A percentile compares a stretch with the other conserved stretches of the same genome.
Evolutionary conservation across 2,113 vertebrate species (phyloP).

Genomic region (Ageneiosus marmoratus): DNA sequence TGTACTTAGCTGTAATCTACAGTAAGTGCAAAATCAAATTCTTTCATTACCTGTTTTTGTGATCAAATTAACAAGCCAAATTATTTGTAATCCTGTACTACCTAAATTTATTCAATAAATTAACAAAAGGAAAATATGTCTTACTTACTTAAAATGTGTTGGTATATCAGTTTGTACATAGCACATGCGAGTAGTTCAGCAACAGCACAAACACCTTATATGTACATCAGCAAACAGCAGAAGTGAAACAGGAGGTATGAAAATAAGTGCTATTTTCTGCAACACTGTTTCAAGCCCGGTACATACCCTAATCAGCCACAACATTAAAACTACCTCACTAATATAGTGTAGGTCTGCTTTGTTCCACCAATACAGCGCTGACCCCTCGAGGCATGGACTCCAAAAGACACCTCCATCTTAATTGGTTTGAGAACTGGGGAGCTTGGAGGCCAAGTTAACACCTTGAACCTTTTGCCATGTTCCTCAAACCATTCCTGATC

Average conservation of each 20-base stretch:
- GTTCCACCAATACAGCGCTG: no score
- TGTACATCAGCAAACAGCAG: neutral
- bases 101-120: neutral
- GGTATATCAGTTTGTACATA: constrained; percentile 11
- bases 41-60: neutral
- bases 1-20: neutral
- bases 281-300: neutral
- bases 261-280: constrained; percentile 21
- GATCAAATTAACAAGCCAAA: neutral
- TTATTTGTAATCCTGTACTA: neutral
- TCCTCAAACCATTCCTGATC: no score
- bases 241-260: constrained; percentile 31
- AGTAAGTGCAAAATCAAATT: neutral
- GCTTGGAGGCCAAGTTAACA: no score
- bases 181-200: neutral
- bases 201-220: neutral
- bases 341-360: no score
- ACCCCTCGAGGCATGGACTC: neutral
- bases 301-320: neutral
- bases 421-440: neutral
- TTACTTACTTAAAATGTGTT: constrained; percentile 34
- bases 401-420: neutral
- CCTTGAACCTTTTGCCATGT: no score
- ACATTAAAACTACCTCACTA: no score
- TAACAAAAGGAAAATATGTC: neutral